Conservation (phyloP, 2,113 vertebrate species). For the Notiomystis cincta region DNA sequence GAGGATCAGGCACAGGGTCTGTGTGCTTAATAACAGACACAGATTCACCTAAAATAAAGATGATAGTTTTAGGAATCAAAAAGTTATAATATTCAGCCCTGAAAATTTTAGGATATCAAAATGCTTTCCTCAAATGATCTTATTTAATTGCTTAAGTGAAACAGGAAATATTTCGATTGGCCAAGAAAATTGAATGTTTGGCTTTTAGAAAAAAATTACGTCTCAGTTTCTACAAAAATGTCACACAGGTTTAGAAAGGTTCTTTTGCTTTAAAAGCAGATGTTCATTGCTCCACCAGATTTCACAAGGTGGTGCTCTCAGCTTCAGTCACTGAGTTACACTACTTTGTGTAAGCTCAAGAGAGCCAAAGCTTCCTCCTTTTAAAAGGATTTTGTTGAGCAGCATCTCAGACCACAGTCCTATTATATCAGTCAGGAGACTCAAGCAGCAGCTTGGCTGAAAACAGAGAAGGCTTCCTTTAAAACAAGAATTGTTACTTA, state of each 20-base stretch:
- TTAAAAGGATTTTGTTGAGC: background rate
- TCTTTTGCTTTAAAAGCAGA: background rate
- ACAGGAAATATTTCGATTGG: background rate
- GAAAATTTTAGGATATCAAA: background rate
- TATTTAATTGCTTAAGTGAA: background rate
- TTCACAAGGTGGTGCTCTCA: background rate
- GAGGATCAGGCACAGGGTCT: conserved; percentile 95
- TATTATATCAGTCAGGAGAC: background rate
- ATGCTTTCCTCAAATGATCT: background rate
- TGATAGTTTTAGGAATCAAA: background rate
- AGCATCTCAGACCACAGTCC: background rate
- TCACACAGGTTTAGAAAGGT: background rate
- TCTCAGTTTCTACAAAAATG: background rate
- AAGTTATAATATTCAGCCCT: background rate
- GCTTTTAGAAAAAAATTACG: background rate
- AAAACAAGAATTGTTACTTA: background rate
- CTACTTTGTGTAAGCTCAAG: background rate
- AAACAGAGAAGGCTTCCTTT: background rate
- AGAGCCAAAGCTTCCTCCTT: background rate
- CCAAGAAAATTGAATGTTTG: background rate
- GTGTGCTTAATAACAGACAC: conserved; percentile 98
- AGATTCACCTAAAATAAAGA: conserved; percentile 84
- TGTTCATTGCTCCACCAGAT: background rate
- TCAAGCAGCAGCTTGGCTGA: background rate
- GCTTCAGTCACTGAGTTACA: background rate